Evolutionary conservation across 2,797 vertebrate genomes (phyloP).

Genomic region (Merluccius polli): DNA sequence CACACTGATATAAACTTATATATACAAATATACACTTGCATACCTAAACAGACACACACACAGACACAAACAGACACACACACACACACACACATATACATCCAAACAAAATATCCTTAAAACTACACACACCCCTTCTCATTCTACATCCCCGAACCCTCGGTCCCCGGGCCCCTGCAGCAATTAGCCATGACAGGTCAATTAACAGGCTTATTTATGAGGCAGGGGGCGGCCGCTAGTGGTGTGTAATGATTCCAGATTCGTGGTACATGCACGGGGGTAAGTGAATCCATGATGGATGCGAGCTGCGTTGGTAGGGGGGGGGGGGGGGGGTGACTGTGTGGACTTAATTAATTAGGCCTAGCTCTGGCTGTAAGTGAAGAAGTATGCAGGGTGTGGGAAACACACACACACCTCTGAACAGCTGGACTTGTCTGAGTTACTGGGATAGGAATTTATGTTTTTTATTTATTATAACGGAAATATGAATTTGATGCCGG

Average conservation of each 20-base stretch:
- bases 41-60: not conserved
- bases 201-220: constrained; percentile 71
- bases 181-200: constrained; percentile 72
- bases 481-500: no score
- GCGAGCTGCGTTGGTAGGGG: constrained; percentile 45
- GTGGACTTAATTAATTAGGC: constrained; percentile 47
- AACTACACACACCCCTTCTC: not conserved
- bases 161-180: constrained; percentile 60
- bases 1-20: no score
- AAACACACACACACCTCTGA: not conserved
- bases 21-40: constrained; percentile 10
- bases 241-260: constrained; percentile 70
- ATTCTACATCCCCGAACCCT: constrained; percentile 24
- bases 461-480: no score
- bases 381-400: not conserved
- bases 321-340: constrained; percentile 48
- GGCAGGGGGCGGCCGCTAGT: constrained; percentile 57
- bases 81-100: not conserved
- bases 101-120: constrained; percentile 22
- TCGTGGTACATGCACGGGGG: constrained; percentile 51
- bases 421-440: no score
- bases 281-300: constrained; percentile 70
- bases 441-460: no score
- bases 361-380: not conserved
- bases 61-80: not conserved